These are phyloP conservation scores for Neogale vison DNA, from an alignment of 2,113 vertebrate genomes.

Conservation along the genomic window DNA sequence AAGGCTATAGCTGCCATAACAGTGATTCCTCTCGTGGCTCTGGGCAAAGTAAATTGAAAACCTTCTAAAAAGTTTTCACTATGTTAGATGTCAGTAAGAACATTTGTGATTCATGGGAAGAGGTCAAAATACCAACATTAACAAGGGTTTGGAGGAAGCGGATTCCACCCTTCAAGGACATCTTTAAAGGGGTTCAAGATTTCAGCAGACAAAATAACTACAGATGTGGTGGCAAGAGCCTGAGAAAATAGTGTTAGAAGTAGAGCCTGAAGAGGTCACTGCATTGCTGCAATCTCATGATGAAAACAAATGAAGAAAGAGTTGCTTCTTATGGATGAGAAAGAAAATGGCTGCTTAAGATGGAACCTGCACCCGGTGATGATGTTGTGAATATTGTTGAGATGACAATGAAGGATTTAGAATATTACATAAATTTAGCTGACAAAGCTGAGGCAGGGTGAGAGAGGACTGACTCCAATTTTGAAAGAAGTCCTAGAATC, in stretches of 20 bases:
- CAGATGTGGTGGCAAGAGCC: neutral
- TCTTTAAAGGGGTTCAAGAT: neutral
- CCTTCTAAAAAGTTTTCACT: too few relatives aligned
- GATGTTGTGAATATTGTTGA: neutral
- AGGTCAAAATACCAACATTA: neutral
- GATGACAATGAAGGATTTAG: neutral
- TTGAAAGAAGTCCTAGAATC: neutral
- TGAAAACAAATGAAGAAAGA: neutral
- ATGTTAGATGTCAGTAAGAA: too few relatives aligned
- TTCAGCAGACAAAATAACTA: neutral
- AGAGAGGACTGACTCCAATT: neutral
- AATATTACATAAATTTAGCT: neutral
- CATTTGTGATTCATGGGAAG: neutral
- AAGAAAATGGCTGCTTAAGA: neutral
- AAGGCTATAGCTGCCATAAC: too few relatives aligned
- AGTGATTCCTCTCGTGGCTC: too few relatives aligned
- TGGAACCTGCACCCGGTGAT: neutral
- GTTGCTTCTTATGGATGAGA: neutral
- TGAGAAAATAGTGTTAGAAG: neutral
- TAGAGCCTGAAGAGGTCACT: neutral
- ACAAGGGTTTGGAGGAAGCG: neutral
- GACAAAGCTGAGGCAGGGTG: neutral
- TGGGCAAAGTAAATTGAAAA: too few relatives aligned
- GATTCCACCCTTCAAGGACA: neutral
- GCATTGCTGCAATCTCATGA: neutral